phyloP scores from a whole-genome alignment of 2,888 invertebrate species.

The Thereva nobilitata region DNA sequence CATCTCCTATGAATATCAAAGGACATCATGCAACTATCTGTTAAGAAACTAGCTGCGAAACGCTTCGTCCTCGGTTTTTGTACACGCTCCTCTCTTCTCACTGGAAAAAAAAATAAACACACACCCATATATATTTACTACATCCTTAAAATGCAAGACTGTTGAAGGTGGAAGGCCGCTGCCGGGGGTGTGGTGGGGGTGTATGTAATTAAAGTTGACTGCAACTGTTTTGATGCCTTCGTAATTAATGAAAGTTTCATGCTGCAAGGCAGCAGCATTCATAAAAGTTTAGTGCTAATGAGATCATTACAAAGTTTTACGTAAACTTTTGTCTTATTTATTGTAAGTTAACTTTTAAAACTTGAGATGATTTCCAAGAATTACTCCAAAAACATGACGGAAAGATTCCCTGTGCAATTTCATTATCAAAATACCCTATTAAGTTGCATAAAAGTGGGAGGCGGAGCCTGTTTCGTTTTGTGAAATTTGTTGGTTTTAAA shows the following conservation, averaged over 20 bases:
- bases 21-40: no score
- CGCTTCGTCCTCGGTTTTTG: no score
- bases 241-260: slow-evolving; percentile 26
- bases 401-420: background rate
- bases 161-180: background rate
- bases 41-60: no score
- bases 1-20: no score
- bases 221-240: slow-evolving; percentile 33
- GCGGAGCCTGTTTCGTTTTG: no score
- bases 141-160: no score
- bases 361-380: background rate
- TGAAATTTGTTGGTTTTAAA: no score
- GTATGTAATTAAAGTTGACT: slow-evolving; percentile 17
- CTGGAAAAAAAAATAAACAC: no score
- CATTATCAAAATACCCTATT: background rate
- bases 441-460: no score
- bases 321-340: background rate
- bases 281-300: slow-evolving; percentile 31
- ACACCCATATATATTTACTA: no score
- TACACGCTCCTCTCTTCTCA: no score
- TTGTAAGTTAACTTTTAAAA: no score
- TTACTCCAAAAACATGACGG: background rate
- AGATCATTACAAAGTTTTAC: slow-evolving; percentile 31
- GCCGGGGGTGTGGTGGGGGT: background rate
- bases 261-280: slow-evolving; percentile 1